These are phyloP conservation scores for Sipha maydis DNA, from an alignment of 2,888 invertebrate species.

Conservation along the genomic window DNA sequence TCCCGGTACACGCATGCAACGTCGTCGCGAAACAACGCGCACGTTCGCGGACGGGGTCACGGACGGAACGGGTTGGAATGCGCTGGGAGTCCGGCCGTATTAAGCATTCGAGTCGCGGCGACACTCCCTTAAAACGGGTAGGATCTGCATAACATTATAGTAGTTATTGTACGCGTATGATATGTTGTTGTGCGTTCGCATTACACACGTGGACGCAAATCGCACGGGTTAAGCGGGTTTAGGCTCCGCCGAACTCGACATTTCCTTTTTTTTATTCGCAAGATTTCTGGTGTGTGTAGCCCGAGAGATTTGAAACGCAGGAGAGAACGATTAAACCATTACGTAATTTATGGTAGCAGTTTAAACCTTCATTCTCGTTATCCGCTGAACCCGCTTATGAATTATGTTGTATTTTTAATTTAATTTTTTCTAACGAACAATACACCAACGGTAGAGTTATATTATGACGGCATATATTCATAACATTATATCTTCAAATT, in stretches of 20 bases:
- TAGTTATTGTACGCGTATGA: neutral
- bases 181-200: no score
- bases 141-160: neutral
- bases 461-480: neutral
- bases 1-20: no score
- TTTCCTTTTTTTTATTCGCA: neutral
- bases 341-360: neutral
- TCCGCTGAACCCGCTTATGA: neutral
- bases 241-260: neutral
- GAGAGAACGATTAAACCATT: neutral
- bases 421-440: neutral
- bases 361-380: neutral
- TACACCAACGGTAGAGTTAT: neutral
- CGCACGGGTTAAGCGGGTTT: neutral
- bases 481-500: neutral
- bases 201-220: neutral
- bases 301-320: neutral
- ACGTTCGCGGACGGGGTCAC: slow-evolving; percentile 25
- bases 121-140: neutral
- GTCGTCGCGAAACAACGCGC: neutral
- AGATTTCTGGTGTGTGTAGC: neutral
- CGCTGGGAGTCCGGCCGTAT: neutral
- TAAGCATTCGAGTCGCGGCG: neutral
- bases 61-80: slow-evolving; percentile 20
- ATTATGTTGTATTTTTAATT: neutral